These are phyloP conservation scores for Enteromius thamalakanensis DNA, from an alignment of 2,797 vertebrate species.

Conservation along the genomic window DNA sequence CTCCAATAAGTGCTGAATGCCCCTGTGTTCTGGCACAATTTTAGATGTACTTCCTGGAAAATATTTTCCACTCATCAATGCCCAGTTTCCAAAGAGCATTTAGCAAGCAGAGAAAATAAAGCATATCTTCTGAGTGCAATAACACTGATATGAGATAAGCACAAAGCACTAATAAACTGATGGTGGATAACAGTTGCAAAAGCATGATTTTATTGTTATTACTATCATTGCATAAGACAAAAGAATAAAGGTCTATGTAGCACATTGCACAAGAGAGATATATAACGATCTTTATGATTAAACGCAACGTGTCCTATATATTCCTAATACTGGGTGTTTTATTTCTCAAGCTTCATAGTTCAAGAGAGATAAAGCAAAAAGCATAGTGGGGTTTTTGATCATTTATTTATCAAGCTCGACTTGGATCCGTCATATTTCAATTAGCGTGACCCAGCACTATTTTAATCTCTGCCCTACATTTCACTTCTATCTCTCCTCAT, in stretches of 20 bases:
- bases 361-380: neutral
- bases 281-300: constrained; percentile 5
- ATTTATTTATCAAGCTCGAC: constrained; percentile 26
- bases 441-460: constrained; percentile 15
- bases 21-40: constrained; percentile 1
- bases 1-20: neutral
- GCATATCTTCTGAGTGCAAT: constrained; percentile 32
- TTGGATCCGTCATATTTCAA: constrained; percentile 24
- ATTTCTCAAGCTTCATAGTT: constrained; percentile 25
- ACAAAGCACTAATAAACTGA: constrained; percentile 12
- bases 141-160: constrained; percentile 17
- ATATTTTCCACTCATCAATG: neutral
- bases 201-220: constrained; percentile 2
- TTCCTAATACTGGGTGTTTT: neutral
- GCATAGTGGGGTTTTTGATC: constrained; percentile 6
- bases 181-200: neutral
- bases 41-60: constrained; percentile 14
- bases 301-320: neutral
- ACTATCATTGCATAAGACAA: neutral
- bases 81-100: constrained; percentile 27
- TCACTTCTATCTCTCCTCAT: constrained; percentile 28
- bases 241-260: neutral
- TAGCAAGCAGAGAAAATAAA: constrained; percentile 31
- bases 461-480: constrained; percentile 43
- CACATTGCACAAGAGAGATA: neutral